Evolutionary conservation across 1,140 invertebrate species (phyloP), one percentile per base, ranked within the genome.

Genomic region (Elymnias hypermnestra): DNA sequence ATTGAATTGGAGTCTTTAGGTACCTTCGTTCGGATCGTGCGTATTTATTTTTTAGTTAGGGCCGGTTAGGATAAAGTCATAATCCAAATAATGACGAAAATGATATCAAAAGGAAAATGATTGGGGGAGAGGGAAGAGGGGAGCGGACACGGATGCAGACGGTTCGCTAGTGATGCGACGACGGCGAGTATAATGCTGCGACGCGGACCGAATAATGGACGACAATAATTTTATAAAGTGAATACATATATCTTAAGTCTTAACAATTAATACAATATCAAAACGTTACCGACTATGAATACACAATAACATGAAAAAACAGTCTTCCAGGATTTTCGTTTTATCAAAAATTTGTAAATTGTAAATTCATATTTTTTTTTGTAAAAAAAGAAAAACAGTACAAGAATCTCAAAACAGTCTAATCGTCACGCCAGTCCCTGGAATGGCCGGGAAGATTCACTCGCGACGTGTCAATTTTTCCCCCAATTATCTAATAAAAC

Each of bases 321-420:
- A 82, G 77, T 82, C 77, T 84, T 82, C 63, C 68, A 67, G 71
- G 74, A 61, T 72, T 69, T 65, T 78, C 68, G 69, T 65, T 72
- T 37, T 67, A 78, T 76, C 65, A 75, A 83, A 83, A 75, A 78
- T 66, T 73, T 83, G 75, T 82, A 83, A 83, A 83, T 65, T 83
- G 72, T 81, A 77, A 76, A 79, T 70, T 79, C 76, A 63, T 39
- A n/a, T 53, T 60, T 68, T 53, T 31, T 41, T 53, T 31, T 60
- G 46, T 64, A 75, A 57, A 66, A 35, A 51, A 74, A 71, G 49
- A 61, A 70, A 68, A 68, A 63, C 59, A 72, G 51, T 71, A 67
- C 47, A 65, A 43, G 66, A 68, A 68, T 72, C 58, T 72, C 55
- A 72, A 79, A 72, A 74, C 61, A 65, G 60, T 70, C 57, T 66